Evolutionary conservation across 2,113 vertebrate species (phyloP).

Genomic region (Catharus minimus): DNA sequence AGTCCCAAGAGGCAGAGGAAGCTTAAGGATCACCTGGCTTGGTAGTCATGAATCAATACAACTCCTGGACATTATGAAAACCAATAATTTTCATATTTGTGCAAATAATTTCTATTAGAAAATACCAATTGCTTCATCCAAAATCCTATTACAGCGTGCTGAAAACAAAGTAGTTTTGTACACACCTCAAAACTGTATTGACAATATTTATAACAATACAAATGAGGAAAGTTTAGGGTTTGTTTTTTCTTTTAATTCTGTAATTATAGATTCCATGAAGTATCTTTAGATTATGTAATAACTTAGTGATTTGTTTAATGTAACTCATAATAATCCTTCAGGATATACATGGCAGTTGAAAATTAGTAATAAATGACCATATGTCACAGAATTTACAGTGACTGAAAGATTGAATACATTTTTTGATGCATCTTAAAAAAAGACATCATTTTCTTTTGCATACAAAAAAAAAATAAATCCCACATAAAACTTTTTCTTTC

Average conservation of each 20-base stretch:
- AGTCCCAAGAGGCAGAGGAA: background rate
- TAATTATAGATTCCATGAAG: background rate
- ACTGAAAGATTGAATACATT: background rate
- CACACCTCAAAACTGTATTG: background rate
- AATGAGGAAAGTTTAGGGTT: background rate
- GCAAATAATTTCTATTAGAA: background rate
- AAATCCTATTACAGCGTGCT: background rate
- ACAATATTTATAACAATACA: background rate
- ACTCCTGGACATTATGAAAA: background rate
- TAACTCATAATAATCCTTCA: background rate
- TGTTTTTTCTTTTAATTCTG: background rate
- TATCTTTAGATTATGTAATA: background rate
- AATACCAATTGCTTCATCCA: background rate
- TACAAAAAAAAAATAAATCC: no score
- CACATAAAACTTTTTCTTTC: background rate
- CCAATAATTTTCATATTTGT: background rate
- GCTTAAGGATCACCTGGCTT: background rate
- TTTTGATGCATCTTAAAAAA: background rate
- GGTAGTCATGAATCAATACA: background rate
- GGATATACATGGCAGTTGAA: background rate
- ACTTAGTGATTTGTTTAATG: background rate
- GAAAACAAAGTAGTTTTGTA: background rate
- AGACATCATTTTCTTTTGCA: rapidly evolving
- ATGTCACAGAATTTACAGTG: background rate
- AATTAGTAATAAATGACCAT: background rate